Percentiles rank a stretch among this genome's conserved stretches.
Conservation (phyloP, 2,113 vertebrate genomes). For the Pluvialis apricaria region DNA sequence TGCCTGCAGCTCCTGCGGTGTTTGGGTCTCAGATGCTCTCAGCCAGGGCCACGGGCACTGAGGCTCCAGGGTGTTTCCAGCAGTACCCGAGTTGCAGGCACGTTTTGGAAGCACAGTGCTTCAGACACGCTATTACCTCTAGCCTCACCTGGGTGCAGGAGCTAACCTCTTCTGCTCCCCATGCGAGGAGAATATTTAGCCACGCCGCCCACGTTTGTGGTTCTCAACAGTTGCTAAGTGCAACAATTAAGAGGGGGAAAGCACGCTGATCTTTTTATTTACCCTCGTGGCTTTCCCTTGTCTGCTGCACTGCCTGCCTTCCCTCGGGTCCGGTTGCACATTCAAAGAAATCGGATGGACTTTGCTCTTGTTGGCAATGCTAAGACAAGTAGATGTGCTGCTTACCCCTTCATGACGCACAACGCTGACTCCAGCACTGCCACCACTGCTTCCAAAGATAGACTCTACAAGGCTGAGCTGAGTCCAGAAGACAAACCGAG, state of each 20-base stretch:
- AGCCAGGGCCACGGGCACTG: accelerated
- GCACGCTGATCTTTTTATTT: background rate
- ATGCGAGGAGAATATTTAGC: background rate
- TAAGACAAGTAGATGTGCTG: background rate
- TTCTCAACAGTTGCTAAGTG: background rate
- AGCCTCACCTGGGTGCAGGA: background rate
- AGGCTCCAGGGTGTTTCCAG: background rate
- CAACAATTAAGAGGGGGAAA: background rate
- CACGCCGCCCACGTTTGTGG: accelerated
- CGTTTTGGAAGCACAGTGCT: background rate
- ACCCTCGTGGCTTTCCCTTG: background rate
- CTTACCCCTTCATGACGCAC: background rate
- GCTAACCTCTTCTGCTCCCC: background rate
- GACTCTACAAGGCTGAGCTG: background rate
- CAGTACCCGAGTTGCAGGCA: background rate
- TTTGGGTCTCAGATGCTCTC: background rate
- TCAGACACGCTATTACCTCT: background rate
- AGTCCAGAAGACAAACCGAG: background rate
- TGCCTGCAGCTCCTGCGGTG: accelerated
- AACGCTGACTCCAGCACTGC: background rate
- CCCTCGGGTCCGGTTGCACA: background rate
- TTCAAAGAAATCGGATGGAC: background rate
- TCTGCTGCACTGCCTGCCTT: background rate
- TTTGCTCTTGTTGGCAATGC: background rate
- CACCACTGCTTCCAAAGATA: background rate